phyloP scores from a whole-genome alignment of 2,888 invertebrate genomes.

The Spicauda simplicius region DNA sequence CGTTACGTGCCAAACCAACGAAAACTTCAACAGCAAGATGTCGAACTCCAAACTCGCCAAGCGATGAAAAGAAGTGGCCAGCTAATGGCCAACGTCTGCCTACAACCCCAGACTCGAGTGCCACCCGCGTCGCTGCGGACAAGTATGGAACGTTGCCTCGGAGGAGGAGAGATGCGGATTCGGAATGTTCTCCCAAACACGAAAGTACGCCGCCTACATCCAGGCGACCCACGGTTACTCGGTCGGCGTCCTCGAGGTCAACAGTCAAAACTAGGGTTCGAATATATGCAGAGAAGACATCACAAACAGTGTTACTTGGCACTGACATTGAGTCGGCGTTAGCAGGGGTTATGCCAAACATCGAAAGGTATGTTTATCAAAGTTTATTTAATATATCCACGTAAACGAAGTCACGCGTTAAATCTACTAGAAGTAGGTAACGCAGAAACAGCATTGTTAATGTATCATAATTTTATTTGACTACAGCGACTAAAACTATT shows the following conservation, averaged over 20 bases:
- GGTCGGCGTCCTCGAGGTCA: slow-evolving; percentile 71
- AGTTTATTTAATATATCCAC: background rate
- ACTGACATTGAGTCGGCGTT: slow-evolving; percentile 90
- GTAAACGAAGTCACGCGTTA: too few species aligned
- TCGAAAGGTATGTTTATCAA: slow-evolving; percentile 63
- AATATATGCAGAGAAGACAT: slow-evolving; percentile 92
- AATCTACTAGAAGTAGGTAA: too few species aligned
- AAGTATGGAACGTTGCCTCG: slow-evolving; percentile 92
- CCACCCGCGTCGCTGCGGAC: slow-evolving; percentile 84
- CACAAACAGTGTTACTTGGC: slow-evolving; percentile 91
- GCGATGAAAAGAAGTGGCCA: slow-evolving; percentile 90
- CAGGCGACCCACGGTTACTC: slow-evolving; percentile 69
- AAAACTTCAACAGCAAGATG: slow-evolving; percentile 85
- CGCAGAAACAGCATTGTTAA: too few species aligned
- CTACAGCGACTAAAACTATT: too few species aligned
- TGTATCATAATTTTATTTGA: too few species aligned
- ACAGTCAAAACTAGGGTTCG: slow-evolving; percentile 79
- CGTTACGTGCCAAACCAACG: slow-evolving; percentile 74
- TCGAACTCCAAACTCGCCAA: slow-evolving; percentile 86
- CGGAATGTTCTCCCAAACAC: slow-evolving; percentile 82
- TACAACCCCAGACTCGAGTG: slow-evolving; percentile 61
- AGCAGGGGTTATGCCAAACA: slow-evolving; percentile 83
- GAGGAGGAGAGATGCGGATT: slow-evolving; percentile 87
- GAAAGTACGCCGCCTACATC: slow-evolving; percentile 67
- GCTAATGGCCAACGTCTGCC: slow-evolving; percentile 74